A percentile compares a stretch with the other conserved stretches of the same genome.
Conservation (phyloP, 30 jellyfish, hydroid and myxozoan species). For the Clytia hemisphaerica region DNA sequence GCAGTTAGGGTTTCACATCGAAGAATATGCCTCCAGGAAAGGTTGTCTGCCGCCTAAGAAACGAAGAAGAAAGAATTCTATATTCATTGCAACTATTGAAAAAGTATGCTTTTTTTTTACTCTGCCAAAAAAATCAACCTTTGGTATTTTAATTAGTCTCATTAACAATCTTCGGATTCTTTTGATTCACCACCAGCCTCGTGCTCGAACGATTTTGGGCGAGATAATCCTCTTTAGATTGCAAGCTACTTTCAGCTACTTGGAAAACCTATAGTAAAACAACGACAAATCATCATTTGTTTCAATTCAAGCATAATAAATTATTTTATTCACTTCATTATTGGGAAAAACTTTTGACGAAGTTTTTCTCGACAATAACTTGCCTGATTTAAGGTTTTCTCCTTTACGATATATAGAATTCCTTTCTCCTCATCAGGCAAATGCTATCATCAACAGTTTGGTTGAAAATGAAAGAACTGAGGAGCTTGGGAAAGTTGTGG, state of each 20-base stretch:
- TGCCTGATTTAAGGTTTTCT: neutral
- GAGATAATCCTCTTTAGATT: too few species aligned
- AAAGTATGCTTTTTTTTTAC: constrained; percentile 32
- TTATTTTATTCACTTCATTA: too few species aligned
- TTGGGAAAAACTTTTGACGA: too few species aligned
- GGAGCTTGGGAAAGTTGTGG: constrained; percentile 90
- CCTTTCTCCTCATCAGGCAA: constrained; percentile 45
- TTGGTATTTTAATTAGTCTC: neutral
- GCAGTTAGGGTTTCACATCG: constrained; percentile 88
- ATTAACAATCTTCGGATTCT: too few species aligned
- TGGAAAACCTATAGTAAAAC: too few species aligned
- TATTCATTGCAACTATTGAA: constrained; percentile 92
- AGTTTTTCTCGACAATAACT: too few species aligned
- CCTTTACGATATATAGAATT: too few species aligned
- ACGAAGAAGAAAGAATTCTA: constrained; percentile 59
- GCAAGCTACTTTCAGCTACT: too few species aligned
- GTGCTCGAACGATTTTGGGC: too few species aligned
- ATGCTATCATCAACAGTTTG: constrained; percentile 76
- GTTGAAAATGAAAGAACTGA: constrained; percentile 62
- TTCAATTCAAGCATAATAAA: too few species aligned
- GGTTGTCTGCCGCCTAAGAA: constrained; percentile 93
- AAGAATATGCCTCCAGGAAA: constrained; percentile 94
- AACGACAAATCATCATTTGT: too few species aligned
- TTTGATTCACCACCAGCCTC: constrained; percentile 42
- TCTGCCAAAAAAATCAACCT: neutral